phyloP scores from a whole-genome alignment of 2,113 vertebrate genomes.

The Leptosomus discolor region DNA sequence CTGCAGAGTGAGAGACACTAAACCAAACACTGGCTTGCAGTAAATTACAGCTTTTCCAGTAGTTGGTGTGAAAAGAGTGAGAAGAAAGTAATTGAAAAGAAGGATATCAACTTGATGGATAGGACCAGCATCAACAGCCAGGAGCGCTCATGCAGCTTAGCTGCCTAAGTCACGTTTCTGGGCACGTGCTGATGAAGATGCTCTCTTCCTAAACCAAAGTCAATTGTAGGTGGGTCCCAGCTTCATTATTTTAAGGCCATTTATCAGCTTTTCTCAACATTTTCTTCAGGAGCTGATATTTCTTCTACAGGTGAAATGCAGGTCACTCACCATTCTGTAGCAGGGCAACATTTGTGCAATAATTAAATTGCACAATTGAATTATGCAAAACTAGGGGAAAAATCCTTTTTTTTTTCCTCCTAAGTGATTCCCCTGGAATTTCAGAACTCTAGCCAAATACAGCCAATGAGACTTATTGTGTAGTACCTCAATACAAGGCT shows the following conservation, averaged over 20 bases:
- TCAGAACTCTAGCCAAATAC: background rate
- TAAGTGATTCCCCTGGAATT: background rate
- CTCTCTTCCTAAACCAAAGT: background rate
- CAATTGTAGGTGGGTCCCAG: background rate
- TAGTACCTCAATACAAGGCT: background rate
- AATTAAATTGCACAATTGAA: constrained; percentile 16
- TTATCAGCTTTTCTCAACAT: background rate
- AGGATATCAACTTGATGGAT: background rate
- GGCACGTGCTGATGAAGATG: background rate
- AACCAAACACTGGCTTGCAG: background rate
- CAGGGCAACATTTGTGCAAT: background rate
- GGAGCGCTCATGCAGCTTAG: background rate
- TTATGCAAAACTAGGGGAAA: background rate
- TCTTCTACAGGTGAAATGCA: rapidly evolving
- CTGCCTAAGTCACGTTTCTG: background rate
- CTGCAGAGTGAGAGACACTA: background rate
- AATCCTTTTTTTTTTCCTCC: rapidly evolving
- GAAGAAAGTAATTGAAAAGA: background rate
- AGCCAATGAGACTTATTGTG: background rate
- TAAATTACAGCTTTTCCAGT: background rate
- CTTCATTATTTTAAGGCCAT: background rate
- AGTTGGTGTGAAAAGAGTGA: background rate
- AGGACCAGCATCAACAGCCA: background rate
- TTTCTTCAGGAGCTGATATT: background rate
- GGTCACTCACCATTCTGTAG: background rate